Evolutionary conservation across 2,888 invertebrate species (phyloP), one percentile per base, ranked within the genome.

Genomic region (Drosophila dives): DNA sequence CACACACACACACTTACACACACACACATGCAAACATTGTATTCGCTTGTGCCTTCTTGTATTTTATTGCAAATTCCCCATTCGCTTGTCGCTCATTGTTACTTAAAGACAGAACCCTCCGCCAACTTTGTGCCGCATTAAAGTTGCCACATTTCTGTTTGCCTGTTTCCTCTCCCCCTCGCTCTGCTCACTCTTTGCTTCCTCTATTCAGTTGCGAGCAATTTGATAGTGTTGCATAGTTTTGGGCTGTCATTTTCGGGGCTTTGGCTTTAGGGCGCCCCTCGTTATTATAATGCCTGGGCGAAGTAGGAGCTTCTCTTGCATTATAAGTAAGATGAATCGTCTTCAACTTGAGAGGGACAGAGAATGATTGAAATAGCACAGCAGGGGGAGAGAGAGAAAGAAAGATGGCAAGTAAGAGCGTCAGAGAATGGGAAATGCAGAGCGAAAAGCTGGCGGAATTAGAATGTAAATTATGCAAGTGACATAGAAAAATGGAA

Each of bases 51-150:
- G 72, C 58, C 67, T 67, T 53, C 74, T 72, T 73, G 75, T 89
- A 83, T 87, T 91, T 91, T 91, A 89, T 91, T 89, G 88, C 91
- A 87, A 77, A 91, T 86, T 90, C 90, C 88, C 89, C 75, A 82
- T 79, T 90, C 83, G 88, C 88, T 84, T 78, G 78, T 85, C 69
- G 71, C 65, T 69, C 67, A 73, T 72, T 74, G 71, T 80, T 75
- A 78, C 76, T 82, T 77, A 69, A 80, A 86, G 80, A 58, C 69
- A 33, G 32, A 40, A 53, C 40, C 38, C 40, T 58, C 38, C 54
- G 34, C 26, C 68, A 76, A 80, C 55, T 76, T 74, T 62, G 50
- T 33, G 51, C 40, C 34, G 48, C 53, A 75, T 81, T 87, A 87
- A 85, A 87, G 79, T 72, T 72, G 73, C 63, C 73, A 75, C 70